phyloP scores from a whole-genome alignment of 2,113 vertebrate species.

The Nerophis ophidion region DNA sequence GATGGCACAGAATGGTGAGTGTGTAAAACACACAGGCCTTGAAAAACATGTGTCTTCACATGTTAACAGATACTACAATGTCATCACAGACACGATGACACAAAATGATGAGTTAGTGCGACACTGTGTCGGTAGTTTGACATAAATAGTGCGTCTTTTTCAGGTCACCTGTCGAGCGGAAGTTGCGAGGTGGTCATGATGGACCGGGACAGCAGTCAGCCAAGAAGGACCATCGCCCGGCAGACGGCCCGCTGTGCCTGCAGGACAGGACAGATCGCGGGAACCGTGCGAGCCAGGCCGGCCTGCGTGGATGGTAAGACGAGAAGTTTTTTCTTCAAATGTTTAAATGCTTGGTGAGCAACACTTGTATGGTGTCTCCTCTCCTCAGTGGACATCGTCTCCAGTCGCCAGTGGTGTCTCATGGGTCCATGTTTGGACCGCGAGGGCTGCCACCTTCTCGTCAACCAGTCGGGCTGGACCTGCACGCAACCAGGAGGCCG shows the following conservation, averaged over 20 bases:
- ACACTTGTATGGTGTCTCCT: background rate
- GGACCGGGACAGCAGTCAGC: constrained; percentile 91
- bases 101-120: too few species aligned
- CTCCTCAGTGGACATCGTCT: constrained; percentile 78
- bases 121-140: too few species aligned
- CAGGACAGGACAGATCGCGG: constrained; percentile 93
- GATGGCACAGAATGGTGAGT: too few species aligned
- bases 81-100: too few species aligned
- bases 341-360: too few species aligned
- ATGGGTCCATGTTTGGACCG: constrained; percentile 90
- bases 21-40: too few species aligned
- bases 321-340: too few species aligned
- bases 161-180: constrained; percentile 90
- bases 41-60: too few species aligned
- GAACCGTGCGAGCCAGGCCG: constrained; percentile 87
- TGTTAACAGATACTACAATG: too few species aligned
- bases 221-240: constrained; percentile 86
- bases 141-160: constrained; percentile 11
- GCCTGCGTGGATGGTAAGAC: constrained; percentile 92
- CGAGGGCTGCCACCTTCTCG: constrained; percentile 84
- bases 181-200: constrained; percentile 92
- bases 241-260: constrained; percentile 97
- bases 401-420: constrained; percentile 87
- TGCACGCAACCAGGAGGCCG: constrained; percentile 89
- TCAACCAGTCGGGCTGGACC: constrained; percentile 91